A percentile compares a stretch with the other conserved stretches of the same genome.
These are phyloP conservation scores for Parapsyche elsis DNA, from an alignment of 1,140 invertebrate species.

Conservation along the genomic window DNA sequence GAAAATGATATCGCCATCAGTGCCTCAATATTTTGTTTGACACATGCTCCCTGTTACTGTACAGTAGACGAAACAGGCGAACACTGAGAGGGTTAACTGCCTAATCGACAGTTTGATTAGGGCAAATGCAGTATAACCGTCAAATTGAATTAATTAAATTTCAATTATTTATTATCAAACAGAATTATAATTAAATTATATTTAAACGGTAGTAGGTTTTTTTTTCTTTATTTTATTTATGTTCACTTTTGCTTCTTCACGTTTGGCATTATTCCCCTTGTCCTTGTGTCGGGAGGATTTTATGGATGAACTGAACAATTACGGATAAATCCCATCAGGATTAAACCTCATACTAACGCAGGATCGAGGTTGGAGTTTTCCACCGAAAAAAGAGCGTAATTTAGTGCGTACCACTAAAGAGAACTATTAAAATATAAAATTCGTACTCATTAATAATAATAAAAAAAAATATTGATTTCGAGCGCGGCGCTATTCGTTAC, in stretches of 20 bases:
- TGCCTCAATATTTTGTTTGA: conserved; percentile 49
- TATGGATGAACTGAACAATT: conserved; percentile 33
- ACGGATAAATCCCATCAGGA: conserved; percentile 28
- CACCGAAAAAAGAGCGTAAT: not conserved
- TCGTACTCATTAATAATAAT: not conserved
- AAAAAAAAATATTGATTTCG: not conserved
- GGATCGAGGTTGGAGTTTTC: not conserved
- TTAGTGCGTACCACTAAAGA: not conserved
- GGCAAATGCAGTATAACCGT: not conserved
- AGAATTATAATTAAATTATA: too few species aligned
- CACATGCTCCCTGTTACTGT: conserved; percentile 31
- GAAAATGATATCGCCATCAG: conserved; percentile 49
- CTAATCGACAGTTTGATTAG: conserved; percentile 6
- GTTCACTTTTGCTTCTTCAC: not conserved
- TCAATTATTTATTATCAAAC: not conserved
- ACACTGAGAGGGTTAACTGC: conserved; percentile 22
- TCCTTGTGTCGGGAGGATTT: conserved; percentile 30
- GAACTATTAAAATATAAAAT: not conserved
- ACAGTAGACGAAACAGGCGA: not conserved
- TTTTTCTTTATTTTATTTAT: not conserved
- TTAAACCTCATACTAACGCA: conserved; percentile 21
- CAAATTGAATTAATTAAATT: not conserved
- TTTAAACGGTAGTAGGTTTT: not conserved
- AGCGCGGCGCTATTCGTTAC: not conserved
- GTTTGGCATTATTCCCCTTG: not conserved